phyloP scores from a whole-genome alignment of 1,140 invertebrate species.

The Aphidius gifuensis region DNA sequence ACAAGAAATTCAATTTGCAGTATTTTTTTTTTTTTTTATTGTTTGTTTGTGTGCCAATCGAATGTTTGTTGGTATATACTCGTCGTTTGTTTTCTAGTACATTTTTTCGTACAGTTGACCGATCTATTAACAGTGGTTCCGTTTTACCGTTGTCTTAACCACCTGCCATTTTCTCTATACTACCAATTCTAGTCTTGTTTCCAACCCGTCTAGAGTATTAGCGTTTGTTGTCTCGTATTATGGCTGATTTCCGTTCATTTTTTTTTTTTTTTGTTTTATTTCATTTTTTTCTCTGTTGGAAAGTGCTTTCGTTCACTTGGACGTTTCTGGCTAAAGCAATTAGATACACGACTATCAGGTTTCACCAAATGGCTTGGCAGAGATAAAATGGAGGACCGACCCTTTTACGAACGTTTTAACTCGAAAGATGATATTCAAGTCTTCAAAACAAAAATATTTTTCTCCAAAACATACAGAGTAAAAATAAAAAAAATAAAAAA shows the following conservation, averaged over 20 bases:
- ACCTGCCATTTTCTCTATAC: conserved; percentile 15
- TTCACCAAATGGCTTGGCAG: conserved; percentile 21
- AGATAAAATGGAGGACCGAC: conserved; percentile 14
- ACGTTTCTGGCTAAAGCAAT: conserved; percentile 32
- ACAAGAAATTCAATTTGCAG: no score
- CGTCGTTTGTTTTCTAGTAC: neutral
- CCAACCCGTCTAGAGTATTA: conserved; percentile 7
- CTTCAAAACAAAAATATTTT: neutral
- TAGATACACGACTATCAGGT: conserved; percentile 35
- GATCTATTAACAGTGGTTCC: conserved; percentile 16
- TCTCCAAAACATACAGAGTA: no score
- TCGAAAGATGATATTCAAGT: conserved; percentile 10
- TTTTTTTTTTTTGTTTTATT: conserved; percentile 17
- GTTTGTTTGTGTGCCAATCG: no score
- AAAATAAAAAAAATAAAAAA: no score
- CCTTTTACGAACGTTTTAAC: conserved; percentile 28
- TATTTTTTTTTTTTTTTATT: no score
- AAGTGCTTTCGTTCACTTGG: conserved; percentile 17
- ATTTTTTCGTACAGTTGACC: conserved; percentile 2
- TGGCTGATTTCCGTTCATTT: conserved; percentile 27
- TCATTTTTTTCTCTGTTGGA: neutral
- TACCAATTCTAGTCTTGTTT: neutral
- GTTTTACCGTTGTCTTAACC: conserved; percentile 11
- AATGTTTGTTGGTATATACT: neutral
- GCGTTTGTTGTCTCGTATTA: conserved; percentile 1